Percentiles rank a stretch among this genome's conserved stretches.
Evolutionary conservation across 1,140 invertebrate species (phyloP).

Genomic region (Bombus haemorrhoidalis): DNA sequence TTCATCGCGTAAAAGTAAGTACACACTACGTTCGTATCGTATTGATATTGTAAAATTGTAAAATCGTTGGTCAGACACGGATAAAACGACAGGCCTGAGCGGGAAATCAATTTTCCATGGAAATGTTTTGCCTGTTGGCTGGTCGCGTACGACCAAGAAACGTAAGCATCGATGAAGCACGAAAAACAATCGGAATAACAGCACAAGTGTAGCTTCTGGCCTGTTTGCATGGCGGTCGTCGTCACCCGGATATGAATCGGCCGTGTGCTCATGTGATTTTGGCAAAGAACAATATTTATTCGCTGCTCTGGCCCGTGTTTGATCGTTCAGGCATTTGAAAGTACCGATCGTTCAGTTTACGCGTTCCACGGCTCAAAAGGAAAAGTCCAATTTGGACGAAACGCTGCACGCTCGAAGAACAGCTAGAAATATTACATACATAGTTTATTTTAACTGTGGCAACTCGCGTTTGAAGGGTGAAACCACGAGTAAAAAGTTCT

Average conservation of each 20-base stretch:
- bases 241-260: constrained; percentile 49
- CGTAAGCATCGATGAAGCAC: not conserved
- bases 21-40: no score
- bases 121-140: no score
- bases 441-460: no score
- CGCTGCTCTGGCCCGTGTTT: constrained; percentile 20
- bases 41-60: not conserved
- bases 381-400: no score
- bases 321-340: constrained; percentile 36
- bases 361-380: not conserved
- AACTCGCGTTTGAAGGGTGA: no score
- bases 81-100: no score
- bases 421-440: no score
- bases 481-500: no score
- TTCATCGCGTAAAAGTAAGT: not conserved
- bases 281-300: constrained; percentile 54
- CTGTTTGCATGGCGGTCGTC: constrained; percentile 18
- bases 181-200: constrained; percentile 43
- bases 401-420: no score
- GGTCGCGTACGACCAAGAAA: not conserved
- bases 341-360: constrained; percentile 17
- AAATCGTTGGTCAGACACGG: not conserved
- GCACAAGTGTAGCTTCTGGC: not conserved
- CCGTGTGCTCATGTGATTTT: constrained; percentile 48
- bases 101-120: constrained; percentile 21